A percentile compares a stretch with the other conserved stretches of the same genome.
Evolutionary conservation across 2,797 vertebrate genomes (phyloP).

Genomic region (Enteromius fasciolatus): DNA sequence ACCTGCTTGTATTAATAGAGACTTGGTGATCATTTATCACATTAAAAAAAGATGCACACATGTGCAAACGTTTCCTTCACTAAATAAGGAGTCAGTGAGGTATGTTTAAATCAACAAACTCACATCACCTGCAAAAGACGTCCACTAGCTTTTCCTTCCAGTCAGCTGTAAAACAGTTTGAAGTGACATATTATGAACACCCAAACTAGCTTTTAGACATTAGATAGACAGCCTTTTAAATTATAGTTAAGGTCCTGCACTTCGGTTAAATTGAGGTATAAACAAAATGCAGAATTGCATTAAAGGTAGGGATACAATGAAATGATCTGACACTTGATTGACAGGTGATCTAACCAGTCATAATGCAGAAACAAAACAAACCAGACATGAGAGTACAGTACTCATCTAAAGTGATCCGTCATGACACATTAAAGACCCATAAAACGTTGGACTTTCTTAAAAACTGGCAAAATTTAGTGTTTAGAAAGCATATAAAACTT

Average conservation of each 20-base stretch:
- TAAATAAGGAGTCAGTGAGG: background rate
- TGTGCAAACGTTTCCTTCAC: background rate
- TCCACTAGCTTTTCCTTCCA: background rate
- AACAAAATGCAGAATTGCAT: background rate
- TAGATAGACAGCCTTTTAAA: background rate
- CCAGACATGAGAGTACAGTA: too few species aligned
- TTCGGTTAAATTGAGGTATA: background rate
- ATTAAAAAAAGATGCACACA: background rate
- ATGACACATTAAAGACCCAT: background rate
- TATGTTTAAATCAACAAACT: background rate
- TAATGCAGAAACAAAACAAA: too few species aligned
- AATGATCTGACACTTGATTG: background rate
- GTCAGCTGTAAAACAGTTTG: background rate
- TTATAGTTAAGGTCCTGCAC: background rate
- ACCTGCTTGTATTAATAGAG: constrained; percentile 27
- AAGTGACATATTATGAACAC: background rate
- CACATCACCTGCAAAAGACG: background rate
- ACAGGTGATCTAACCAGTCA: background rate
- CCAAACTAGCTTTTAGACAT: background rate
- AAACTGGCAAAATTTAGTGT: too few species aligned
- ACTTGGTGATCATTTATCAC: constrained; percentile 1
- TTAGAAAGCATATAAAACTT: background rate
- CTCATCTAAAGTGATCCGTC: background rate
- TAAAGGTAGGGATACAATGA: too few species aligned
- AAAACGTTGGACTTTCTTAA: background rate